phyloP scores from a whole-genome alignment of 1,140 invertebrate species.

The Atta colombica region DNA sequence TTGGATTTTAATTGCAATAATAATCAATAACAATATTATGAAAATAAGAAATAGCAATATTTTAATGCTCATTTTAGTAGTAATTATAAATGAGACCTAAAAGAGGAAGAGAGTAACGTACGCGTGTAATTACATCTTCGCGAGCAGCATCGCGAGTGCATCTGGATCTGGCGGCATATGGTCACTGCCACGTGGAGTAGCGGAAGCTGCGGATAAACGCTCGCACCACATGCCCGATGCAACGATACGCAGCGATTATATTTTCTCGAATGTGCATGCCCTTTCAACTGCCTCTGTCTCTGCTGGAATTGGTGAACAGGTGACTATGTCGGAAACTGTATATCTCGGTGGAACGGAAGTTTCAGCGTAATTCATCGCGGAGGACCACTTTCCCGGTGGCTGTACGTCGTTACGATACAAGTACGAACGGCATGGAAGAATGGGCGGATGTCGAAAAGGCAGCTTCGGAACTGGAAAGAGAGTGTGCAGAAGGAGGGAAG shows the following conservation, averaged over 20 bases:
- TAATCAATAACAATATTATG: not conserved
- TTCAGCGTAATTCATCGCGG: constrained; percentile 80
- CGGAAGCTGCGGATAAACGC: constrained; percentile 12
- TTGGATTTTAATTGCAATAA: not conserved
- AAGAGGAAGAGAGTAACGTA: not conserved
- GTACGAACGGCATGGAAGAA: constrained; percentile 38
- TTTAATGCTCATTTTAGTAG: too few species aligned
- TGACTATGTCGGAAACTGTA: constrained; percentile 46
- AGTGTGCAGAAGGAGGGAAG: constrained; percentile 31
- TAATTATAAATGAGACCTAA: not conserved
- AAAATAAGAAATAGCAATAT: too few species aligned
- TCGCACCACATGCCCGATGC: constrained; percentile 37
- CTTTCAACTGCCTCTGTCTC: constrained; percentile 20
- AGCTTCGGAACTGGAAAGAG: not conserved
- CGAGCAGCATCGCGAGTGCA: constrained; percentile 25
- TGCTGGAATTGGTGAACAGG: constrained; percentile 55
- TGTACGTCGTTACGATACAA: constrained; percentile 65
- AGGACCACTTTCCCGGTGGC: constrained; percentile 76
- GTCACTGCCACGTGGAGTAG: not conserved
- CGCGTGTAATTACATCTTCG: constrained; percentile 30
- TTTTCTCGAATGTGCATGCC: constrained; percentile 68
- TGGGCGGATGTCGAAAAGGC: constrained; percentile 22
- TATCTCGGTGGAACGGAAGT: constrained; percentile 67
- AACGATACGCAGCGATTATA: constrained; percentile 55
- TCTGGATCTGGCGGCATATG: constrained; percentile 49